These are phyloP conservation scores for Drosophila peninsularis DNA, from an alignment of 2,888 invertebrate genomes.

Conservation along the genomic window DNA sequence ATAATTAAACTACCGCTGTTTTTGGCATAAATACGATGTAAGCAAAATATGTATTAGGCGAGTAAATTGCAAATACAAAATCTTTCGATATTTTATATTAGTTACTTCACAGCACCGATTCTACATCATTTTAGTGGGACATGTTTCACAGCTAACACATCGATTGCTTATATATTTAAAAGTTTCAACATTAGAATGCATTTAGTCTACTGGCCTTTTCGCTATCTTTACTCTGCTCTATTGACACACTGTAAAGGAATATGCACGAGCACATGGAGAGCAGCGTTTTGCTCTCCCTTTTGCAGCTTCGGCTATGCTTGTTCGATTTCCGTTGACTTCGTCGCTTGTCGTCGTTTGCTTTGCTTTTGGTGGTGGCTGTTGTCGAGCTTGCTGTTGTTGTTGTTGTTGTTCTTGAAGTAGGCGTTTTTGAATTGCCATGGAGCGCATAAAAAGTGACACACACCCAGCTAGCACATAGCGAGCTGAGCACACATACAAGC, in stretches of 20 bases:
- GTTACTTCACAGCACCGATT: too few species aligned
- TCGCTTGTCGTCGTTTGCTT: constrained; percentile 29
- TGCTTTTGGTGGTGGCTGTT: constrained; percentile 50
- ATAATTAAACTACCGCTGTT: neutral
- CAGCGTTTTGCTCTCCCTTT: constrained; percentile 38
- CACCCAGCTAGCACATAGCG: constrained; percentile 25
- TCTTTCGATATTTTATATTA: neutral
- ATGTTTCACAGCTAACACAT: neutral
- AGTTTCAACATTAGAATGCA: neutral
- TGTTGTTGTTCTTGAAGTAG: constrained; percentile 73
- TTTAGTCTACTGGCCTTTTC: neutral
- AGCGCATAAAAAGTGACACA: constrained; percentile 74
- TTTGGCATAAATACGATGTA: neutral
- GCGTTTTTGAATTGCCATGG: constrained; percentile 81
- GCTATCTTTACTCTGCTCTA: neutral
- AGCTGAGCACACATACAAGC: constrained; percentile 36
- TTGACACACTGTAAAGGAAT: constrained; percentile 61
- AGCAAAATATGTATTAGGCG: neutral
- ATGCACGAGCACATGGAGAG: constrained; percentile 34
- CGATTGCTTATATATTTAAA: too few species aligned
- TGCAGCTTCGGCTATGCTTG: constrained; percentile 50
- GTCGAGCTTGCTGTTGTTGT: constrained; percentile 49
- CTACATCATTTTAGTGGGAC: too few species aligned
- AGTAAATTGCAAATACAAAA: neutral
- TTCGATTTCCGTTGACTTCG: constrained; percentile 40